Conservation (phyloP, 1,140 invertebrate species). For the Zaprionus ghesquierei region DNA sequence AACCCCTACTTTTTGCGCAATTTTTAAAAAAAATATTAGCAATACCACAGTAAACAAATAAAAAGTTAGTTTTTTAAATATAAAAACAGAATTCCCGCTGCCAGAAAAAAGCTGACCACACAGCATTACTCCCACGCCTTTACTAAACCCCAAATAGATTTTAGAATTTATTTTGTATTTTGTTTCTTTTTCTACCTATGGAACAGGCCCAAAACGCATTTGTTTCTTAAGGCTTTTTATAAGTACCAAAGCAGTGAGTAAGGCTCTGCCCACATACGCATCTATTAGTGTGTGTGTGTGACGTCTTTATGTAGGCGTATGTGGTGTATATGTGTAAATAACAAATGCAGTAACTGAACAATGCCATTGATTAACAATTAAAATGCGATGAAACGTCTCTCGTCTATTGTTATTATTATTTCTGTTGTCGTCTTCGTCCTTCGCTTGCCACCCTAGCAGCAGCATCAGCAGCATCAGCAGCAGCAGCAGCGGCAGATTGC, state of each 20-base stretch:
- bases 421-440: not conserved
- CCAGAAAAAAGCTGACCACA: too few relatives aligned
- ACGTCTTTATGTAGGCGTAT: not conserved
- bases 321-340: not conserved
- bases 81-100: too few relatives aligned
- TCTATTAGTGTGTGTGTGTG: not conserved
- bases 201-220: too few relatives aligned
- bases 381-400: conserved; percentile 7
- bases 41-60: too few relatives aligned
- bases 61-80: too few relatives aligned
- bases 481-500: conserved; percentile 2
- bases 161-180: too few relatives aligned
- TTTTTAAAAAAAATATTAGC: too few relatives aligned
- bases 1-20: too few relatives aligned
- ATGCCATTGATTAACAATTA: conserved; percentile 36
- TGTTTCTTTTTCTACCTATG: too few relatives aligned
- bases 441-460: not conserved
- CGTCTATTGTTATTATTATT: conserved; percentile 6
- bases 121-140: too few relatives aligned
- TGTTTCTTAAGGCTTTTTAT: not conserved
- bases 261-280: not conserved
- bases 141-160: too few relatives aligned
- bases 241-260: not conserved
- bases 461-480: not conserved
- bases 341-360: conserved; percentile 3